Percentiles rank a stretch among this genome's conserved stretches.
phyloP scores from a whole-genome alignment of 2,888 invertebrate species.

The Rotaria socialis region DNA sequence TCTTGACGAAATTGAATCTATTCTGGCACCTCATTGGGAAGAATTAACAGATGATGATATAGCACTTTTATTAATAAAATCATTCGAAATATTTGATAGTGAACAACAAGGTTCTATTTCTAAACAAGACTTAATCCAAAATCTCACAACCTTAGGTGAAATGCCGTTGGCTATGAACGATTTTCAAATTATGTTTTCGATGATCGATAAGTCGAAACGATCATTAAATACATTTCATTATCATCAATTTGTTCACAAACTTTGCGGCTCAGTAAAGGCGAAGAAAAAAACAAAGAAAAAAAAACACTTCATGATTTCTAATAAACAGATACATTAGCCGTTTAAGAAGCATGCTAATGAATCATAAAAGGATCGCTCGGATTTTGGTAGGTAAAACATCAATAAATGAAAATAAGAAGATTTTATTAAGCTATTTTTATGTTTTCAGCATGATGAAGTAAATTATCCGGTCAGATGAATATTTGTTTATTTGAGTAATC shows the following conservation, averaged over 20 bases:
- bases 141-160: not conserved
- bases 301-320: no score
- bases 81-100: not conserved
- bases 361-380: no score
- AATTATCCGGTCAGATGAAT: no score
- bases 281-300: not conserved
- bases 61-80: not conserved
- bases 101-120: conserved; percentile 13
- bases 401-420: no score
- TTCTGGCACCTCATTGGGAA: conserved; percentile 16
- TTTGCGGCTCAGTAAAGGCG: not conserved
- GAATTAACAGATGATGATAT: conserved; percentile 13
- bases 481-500: no score
- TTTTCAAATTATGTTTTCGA: conserved; percentile 19
- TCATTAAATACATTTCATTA: not conserved
- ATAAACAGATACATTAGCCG: no score
- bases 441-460: no score
- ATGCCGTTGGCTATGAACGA: not conserved
- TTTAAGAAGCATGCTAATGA: no score
- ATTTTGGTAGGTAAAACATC: no score
- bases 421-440: no score
- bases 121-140: not conserved
- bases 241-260: not conserved
- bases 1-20: not conserved
- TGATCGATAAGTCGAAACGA: not conserved